A percentile compares a stretch with the other conserved stretches of the same genome.
Evolutionary conservation across 2,888 invertebrate genomes (phyloP).

Genomic region (Drosophila quinaria): DNA sequence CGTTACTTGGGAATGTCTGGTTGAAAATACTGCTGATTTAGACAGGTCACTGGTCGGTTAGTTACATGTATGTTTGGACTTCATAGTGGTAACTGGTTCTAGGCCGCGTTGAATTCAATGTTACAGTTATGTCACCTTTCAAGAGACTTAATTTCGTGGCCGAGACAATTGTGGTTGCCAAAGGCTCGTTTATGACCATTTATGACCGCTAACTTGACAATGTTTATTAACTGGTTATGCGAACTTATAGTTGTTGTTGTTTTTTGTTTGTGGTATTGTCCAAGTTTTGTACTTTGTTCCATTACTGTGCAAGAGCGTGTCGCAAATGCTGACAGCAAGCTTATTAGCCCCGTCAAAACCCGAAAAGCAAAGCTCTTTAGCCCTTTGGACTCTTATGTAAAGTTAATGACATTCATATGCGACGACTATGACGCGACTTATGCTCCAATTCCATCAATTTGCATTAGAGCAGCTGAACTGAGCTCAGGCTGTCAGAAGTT

Average conservation of each 20-base stretch:
- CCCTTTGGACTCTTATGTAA: constrained; percentile 37
- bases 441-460: constrained; percentile 67
- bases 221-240: constrained; percentile 57
- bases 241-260: constrained; percentile 25
- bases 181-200: constrained; percentile 56
- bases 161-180: constrained; percentile 26
- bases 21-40: neutral
- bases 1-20: neutral
- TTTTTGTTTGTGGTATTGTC: constrained; percentile 32
- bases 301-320: constrained; percentile 59
- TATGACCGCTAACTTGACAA: constrained; percentile 66
- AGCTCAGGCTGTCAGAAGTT: constrained; percentile 55
- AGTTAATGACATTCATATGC: constrained; percentile 50
- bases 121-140: constrained; percentile 69
- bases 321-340: constrained; percentile 64
- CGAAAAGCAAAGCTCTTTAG: neutral
- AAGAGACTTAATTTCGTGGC: constrained; percentile 31
- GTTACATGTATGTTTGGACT: neutral
- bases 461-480: constrained; percentile 52
- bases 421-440: constrained; percentile 51
- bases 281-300: constrained; percentile 58
- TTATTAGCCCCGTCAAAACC: constrained; percentile 37
- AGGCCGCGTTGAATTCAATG: constrained; percentile 9
- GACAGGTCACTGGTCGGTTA: too few species aligned
- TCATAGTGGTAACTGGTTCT: constrained; percentile 56